phyloP scores from a whole-genome alignment of 2,888 invertebrate species.

The Noctua fimbriata region DNA sequence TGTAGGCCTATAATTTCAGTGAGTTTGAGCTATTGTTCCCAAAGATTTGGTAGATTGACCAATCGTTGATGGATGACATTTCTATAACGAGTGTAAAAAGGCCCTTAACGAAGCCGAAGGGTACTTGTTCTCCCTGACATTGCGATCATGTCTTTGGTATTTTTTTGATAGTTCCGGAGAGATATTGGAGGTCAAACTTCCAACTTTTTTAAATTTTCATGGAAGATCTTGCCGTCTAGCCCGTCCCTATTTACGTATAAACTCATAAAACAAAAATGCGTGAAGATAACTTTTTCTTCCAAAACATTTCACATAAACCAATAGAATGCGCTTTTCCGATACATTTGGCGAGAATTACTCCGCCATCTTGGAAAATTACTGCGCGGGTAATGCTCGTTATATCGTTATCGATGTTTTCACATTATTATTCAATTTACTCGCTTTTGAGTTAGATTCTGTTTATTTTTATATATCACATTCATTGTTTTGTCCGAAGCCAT shows the following conservation, averaged over 20 bases:
- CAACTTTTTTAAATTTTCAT: too few species aligned
- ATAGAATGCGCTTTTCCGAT: conserved; percentile 55
- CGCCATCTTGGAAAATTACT: conserved; percentile 26
- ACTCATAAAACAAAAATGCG: conserved; percentile 37
- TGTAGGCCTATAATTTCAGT: background rate
- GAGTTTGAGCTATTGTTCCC: background rate
- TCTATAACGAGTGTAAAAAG: background rate
- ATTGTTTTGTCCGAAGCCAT: background rate
- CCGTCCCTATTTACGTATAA: background rate
- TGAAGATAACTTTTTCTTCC: conserved; percentile 34
- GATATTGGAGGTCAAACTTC: too few species aligned
- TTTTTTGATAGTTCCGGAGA: too few species aligned
- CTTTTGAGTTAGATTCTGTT: background rate
- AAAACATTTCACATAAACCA: conserved; percentile 30
- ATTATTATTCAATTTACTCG: background rate
- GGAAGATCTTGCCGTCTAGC: background rate
- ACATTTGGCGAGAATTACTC: conserved; percentile 44
- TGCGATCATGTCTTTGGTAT: too few species aligned
- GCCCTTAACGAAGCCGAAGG: too few species aligned
- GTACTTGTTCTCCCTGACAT: too few species aligned
- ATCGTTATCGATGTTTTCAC: conserved; percentile 8
- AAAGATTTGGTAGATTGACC: background rate
- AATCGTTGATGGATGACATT: background rate
- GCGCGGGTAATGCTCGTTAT: conserved; percentile 34
- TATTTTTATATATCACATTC: background rate